These are phyloP conservation scores for Listronotus bonariensis DNA, from an alignment of 1,140 invertebrate genomes.

Conservation along the genomic window DNA sequence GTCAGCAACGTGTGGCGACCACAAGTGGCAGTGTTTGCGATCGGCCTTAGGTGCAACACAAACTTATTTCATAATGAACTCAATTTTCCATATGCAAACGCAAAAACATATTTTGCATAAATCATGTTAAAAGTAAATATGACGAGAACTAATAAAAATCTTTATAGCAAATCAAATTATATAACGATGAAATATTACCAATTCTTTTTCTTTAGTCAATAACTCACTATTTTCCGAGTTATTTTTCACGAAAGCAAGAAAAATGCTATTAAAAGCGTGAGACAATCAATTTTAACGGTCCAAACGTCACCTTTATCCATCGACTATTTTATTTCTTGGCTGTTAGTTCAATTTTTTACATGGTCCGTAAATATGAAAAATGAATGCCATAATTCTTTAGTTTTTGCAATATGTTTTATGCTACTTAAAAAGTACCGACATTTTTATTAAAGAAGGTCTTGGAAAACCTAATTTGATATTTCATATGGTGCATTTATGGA, in stretches of 20 bases:
- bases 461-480: too few species aligned
- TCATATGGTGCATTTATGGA: too few species aligned
- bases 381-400: constrained; percentile 25
- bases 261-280: constrained; percentile 36
- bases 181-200: constrained; percentile 30
- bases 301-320: constrained; percentile 31
- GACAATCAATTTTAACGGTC: constrained; percentile 35
- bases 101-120: too few species aligned
- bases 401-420: constrained; percentile 8
- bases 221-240: constrained; percentile 36
- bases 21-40: too few species aligned
- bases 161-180: constrained; percentile 18
- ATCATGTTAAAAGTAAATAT: too few species aligned
- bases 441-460: too few species aligned
- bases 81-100: too few species aligned
- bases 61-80: too few species aligned
- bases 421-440: too few species aligned
- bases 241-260: constrained; percentile 29
- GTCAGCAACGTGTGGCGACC: too few species aligned
- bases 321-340: constrained; percentile 31
- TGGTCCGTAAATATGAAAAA: constrained; percentile 23
- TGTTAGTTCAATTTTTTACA: constrained; percentile 22
- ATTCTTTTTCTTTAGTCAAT: constrained; percentile 28
- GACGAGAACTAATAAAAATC: constrained; percentile 5
- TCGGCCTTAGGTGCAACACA: too few species aligned